These are phyloP conservation scores for Lypha dubia DNA, from an alignment of 2,888 invertebrate species.

Conservation along the genomic window DNA sequence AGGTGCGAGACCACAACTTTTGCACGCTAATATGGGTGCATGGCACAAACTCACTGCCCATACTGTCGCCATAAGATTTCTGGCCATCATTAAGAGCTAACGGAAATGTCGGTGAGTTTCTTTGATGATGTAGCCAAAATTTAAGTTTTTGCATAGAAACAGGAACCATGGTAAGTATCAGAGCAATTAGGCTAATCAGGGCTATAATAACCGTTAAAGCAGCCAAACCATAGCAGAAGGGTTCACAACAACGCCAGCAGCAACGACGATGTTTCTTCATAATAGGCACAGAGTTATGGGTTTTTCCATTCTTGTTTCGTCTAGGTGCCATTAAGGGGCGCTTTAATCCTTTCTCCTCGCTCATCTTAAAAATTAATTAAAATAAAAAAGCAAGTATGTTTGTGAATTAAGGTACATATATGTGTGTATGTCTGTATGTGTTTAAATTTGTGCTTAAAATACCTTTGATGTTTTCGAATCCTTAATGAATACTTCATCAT, in stretches of 20 bases:
- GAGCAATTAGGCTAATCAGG: slow-evolving; percentile 86
- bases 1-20: slow-evolving; percentile 87
- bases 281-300: slow-evolving; percentile 84
- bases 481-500: slow-evolving; percentile 90
- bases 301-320: slow-evolving; percentile 83
- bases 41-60: slow-evolving; percentile 81
- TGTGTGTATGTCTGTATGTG: not conserved
- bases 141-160: slow-evolving; percentile 86
- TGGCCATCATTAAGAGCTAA: slow-evolving; percentile 62
- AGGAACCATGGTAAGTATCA: slow-evolving; percentile 87
- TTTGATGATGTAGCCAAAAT: slow-evolving; percentile 84
- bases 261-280: slow-evolving; percentile 84
- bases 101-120: slow-evolving; percentile 72
- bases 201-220: slow-evolving; percentile 86
- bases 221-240: slow-evolving; percentile 87
- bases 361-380: slow-evolving; percentile 82
- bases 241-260: slow-evolving; percentile 86
- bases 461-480: slow-evolving; percentile 88
- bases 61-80: slow-evolving; percentile 75
- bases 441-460: slow-evolving; percentile 38
- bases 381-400: slow-evolving; percentile 4
- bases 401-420: too few species aligned
- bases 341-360: slow-evolving; percentile 88
- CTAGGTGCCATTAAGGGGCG: slow-evolving; percentile 90
- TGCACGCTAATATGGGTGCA: slow-evolving; percentile 83